These are phyloP conservation scores for Pteria penguin DNA, from an alignment of 2,888 invertebrate genomes.

Conservation along the genomic window DNA sequence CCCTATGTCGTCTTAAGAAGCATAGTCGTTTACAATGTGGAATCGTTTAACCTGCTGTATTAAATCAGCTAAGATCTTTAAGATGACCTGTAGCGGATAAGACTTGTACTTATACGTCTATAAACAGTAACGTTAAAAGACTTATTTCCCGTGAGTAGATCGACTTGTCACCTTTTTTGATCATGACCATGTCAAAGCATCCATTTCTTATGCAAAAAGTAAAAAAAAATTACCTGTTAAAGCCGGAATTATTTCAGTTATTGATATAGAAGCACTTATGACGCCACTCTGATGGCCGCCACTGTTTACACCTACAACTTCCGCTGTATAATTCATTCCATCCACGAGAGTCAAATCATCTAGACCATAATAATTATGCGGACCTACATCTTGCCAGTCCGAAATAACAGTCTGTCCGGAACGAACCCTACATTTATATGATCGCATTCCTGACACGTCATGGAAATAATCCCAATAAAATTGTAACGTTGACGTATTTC, in stretches of 20 bases:
- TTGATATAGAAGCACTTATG: slow-evolving; percentile 11
- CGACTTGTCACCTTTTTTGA: no score
- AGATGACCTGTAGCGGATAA: no score
- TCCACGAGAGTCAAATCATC: slow-evolving; percentile 1
- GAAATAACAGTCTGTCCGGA: neutral
- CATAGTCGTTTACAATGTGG: no score
- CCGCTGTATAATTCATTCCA: neutral
- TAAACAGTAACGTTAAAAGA: no score
- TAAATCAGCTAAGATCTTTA: no score
- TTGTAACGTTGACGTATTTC: slow-evolving; percentile 1
- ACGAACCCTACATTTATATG: slow-evolving; percentile 6
- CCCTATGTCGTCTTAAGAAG: no score
- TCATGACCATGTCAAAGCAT: no score
- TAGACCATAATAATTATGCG: slow-evolving; percentile 7
- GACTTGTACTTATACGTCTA: no score
- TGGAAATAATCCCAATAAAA: slow-evolving; percentile 29
- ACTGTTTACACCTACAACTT: slow-evolving; percentile 11
- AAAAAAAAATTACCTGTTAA: slow-evolving; percentile 19
- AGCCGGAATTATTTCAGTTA: slow-evolving; percentile 3
- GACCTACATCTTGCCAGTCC: slow-evolving; percentile 10
- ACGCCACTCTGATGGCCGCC: slow-evolving; percentile 7
- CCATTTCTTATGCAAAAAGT: no score
- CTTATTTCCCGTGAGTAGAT: no score
- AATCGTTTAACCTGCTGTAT: no score
- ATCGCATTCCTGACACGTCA: slow-evolving; percentile 15